These are phyloP conservation scores for Amia ocellicauda DNA, from an alignment of 2,113 vertebrate species.

Conservation along the genomic window DNA sequence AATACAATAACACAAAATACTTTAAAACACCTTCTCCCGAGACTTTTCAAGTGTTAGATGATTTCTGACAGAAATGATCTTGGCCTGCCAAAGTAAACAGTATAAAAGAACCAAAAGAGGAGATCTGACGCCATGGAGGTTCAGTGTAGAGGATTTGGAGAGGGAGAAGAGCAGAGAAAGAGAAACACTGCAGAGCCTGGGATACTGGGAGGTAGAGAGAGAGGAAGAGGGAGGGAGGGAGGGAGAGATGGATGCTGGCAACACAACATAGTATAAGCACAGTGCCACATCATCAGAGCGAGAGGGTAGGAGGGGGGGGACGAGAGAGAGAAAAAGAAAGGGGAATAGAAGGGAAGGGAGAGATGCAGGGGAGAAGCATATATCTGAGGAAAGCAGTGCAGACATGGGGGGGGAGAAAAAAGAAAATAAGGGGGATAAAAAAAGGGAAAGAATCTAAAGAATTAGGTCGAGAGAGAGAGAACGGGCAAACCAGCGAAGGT, in stretches of 20 bases:
- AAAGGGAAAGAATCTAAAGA: constrained; percentile 1
- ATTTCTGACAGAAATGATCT: too few species aligned
- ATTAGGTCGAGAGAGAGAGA: constrained; percentile 8
- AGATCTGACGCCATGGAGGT: too few species aligned
- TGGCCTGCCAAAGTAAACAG: too few species aligned
- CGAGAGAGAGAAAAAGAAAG: not conserved
- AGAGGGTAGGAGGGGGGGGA: not conserved
- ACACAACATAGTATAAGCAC: not conserved
- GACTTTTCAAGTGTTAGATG: too few species aligned
- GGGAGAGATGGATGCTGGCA: not conserved
- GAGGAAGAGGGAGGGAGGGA: not conserved
- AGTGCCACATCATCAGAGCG: not conserved
- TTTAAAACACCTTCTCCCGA: too few species aligned
- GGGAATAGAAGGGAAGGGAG: constrained; percentile 17
- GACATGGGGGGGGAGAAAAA: not conserved
- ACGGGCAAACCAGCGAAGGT: not conserved
- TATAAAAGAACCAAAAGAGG: too few species aligned
- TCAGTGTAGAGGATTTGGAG: not conserved
- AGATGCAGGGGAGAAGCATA: not conserved
- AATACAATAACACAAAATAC: too few species aligned
- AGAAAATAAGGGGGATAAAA: not conserved
- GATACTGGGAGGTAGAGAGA: constrained; percentile 3
- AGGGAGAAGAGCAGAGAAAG: not conserved
- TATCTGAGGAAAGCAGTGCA: not conserved
- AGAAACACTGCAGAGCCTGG: not conserved